A percentile compares a stretch with the other conserved stretches of the same genome.
phyloP scores from a whole-genome alignment of 2,888 invertebrate genomes.

The Tetropium fuscum region DNA sequence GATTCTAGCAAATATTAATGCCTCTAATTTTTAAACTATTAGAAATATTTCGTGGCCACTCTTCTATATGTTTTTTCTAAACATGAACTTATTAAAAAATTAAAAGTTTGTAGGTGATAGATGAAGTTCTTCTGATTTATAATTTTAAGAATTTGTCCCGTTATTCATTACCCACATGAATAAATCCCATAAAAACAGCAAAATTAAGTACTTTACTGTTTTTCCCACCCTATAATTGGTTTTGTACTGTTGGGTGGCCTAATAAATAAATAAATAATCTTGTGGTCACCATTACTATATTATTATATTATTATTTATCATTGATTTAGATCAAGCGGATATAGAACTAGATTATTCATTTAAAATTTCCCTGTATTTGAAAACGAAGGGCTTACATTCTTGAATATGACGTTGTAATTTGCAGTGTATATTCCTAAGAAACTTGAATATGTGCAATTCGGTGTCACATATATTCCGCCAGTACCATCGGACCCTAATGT shows the following conservation, averaged over 20 bases:
- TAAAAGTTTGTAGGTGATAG: not conserved
- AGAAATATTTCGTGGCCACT: not conserved
- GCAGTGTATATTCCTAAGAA: conserved; percentile 73
- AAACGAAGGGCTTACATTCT: no score
- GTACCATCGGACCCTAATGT: conserved; percentile 73
- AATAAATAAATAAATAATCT: no score
- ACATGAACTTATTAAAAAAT: not conserved
- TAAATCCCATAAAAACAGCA: no score
- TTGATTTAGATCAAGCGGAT: no score
- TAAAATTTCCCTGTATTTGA: no score
- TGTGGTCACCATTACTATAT: no score
- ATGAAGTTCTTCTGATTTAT: not conserved
- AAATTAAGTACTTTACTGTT: no score
- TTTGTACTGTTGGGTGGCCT: no score
- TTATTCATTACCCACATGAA: conserved; percentile 1
- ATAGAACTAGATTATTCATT: no score
- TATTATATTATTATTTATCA: no score
- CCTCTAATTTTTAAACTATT: not conserved
- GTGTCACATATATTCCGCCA: conserved; percentile 77
- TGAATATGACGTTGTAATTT: no score
- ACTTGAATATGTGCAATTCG: conserved; percentile 72
- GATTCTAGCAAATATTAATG: not conserved
- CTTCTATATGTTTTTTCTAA: not conserved
- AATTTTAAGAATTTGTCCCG: not conserved
- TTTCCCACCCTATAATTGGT: no score